Evolutionary conservation across 2,113 vertebrate species (phyloP).

Genomic region (Fulmarus glacialis): DNA sequence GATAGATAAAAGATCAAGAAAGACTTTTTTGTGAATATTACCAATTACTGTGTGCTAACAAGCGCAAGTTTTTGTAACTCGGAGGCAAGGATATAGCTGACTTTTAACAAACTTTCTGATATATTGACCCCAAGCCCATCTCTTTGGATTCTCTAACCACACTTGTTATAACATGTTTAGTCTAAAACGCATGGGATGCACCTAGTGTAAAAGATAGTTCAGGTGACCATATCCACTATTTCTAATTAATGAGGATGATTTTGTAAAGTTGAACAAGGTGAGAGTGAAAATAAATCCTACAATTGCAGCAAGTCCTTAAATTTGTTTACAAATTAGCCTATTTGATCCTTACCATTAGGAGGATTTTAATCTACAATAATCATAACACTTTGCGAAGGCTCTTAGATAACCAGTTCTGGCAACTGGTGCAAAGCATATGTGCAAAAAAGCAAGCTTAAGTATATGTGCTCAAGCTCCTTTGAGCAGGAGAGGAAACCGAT

Average conservation of each 20-base stretch:
- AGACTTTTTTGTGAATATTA: not conserved
- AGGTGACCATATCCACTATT: not conserved
- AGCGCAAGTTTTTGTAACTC: not conserved
- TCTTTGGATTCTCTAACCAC: not conserved
- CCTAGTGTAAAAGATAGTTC: not conserved
- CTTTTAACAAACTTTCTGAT: not conserved
- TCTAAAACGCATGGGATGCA: not conserved
- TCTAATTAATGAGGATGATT: not conserved
- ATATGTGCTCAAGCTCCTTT: not conserved
- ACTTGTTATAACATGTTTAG: not conserved
- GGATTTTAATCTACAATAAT: conserved; percentile 46
- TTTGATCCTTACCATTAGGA: not conserved
- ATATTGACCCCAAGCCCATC: not conserved
- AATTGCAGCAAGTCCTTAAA: not conserved
- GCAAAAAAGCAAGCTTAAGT: not conserved
- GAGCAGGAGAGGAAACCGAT: conserved; percentile 35
- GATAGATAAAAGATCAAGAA: not conserved
- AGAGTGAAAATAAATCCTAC: not conserved
- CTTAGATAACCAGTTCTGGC: not conserved
- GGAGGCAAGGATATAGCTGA: not conserved
- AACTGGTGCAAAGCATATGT: not conserved
- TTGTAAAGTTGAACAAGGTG: not conserved
- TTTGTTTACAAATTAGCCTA: not conserved
- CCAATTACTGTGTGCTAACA: conserved; percentile 24
- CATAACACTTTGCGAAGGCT: conserved; percentile 15